Percentiles rank a stretch among this genome's conserved stretches.
Conservation (phyloP, 37 sponge, comb jelly and placozoan genomes). For the Axinella damicornis region DNA sequence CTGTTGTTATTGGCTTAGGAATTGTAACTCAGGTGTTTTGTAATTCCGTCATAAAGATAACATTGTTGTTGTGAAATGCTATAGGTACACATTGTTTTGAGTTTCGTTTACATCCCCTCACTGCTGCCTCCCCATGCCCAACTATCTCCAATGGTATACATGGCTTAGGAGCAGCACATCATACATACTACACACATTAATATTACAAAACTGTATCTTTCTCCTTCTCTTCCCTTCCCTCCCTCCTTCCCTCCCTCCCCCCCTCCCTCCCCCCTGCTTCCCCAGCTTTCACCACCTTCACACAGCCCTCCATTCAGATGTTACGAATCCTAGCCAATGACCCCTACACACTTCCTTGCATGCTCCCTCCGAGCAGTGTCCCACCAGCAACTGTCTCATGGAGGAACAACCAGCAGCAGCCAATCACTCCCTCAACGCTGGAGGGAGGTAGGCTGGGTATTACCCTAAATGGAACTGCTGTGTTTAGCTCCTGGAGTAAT, state of each 20-base stretch:
- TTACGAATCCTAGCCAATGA: not conserved
- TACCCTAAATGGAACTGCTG: constrained; percentile 29
- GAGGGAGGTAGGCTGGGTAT: not conserved
- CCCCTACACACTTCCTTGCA: not conserved
- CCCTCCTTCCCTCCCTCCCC: not conserved
- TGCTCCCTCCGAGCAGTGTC: not conserved
- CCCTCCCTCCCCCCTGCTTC: constrained; percentile 13
- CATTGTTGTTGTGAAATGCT: not conserved
- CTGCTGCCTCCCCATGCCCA: not conserved
- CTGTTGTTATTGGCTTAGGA: too few relatives aligned
- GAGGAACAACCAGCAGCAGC: too few relatives aligned
- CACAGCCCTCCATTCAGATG: too few relatives aligned
- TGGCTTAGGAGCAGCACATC: not conserved
- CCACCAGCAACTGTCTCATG: too few relatives aligned
- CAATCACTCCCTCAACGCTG: too few relatives aligned
- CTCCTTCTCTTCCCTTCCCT: not conserved
- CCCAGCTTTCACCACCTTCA: too few relatives aligned
- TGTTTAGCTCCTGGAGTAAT: not conserved
- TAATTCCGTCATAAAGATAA: too few relatives aligned
- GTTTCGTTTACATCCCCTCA: not conserved
- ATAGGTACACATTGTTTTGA: not conserved
- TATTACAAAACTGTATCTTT: too few relatives aligned
- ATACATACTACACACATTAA: too few relatives aligned
- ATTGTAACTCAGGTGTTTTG: too few relatives aligned
- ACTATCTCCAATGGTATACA: constrained; percentile 1